These are phyloP conservation scores for Phylloscopus whistleri DNA, from an alignment of 2,113 vertebrate genomes.

Conservation along the genomic window DNA sequence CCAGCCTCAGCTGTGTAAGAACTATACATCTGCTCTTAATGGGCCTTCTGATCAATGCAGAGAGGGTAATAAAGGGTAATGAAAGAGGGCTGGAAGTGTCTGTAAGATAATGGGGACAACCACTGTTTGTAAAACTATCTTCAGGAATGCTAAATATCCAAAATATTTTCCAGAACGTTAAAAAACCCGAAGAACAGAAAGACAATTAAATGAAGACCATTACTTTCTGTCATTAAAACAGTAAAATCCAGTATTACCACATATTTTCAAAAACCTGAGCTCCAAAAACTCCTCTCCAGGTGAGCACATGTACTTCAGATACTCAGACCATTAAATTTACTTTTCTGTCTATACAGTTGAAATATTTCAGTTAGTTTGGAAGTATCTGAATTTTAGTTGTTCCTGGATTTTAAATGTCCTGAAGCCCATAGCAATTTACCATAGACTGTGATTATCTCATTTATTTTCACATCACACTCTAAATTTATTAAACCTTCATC, in stretches of 20 bases:
- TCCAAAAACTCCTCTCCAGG: neutral
- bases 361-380: neutral
- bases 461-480: constrained; percentile 9
- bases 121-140: neutral
- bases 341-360: neutral
- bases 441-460: neutral
- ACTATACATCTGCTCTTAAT: neutral
- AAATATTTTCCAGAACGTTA: neutral
- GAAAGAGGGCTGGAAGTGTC: neutral
- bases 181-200: neutral
- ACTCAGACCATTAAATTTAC: neutral
- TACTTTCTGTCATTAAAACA: neutral
- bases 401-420: neutral
- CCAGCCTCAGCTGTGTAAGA: neutral
- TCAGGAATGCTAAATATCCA: neutral
- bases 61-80: neutral
- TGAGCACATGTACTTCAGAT: neutral
- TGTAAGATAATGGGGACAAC: neutral
- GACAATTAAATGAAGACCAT: neutral
- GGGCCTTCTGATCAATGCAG: neutral
- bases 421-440: neutral
- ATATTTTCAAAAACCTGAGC: neutral
- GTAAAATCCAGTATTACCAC: neutral
- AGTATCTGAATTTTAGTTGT: neutral
- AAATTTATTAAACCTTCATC: constrained; percentile 1